A percentile compares a stretch with the other conserved stretches of the same genome.
Conservation (phyloP, 2,113 vertebrate genomes). For the Chloropsis cyanopogon region DNA sequence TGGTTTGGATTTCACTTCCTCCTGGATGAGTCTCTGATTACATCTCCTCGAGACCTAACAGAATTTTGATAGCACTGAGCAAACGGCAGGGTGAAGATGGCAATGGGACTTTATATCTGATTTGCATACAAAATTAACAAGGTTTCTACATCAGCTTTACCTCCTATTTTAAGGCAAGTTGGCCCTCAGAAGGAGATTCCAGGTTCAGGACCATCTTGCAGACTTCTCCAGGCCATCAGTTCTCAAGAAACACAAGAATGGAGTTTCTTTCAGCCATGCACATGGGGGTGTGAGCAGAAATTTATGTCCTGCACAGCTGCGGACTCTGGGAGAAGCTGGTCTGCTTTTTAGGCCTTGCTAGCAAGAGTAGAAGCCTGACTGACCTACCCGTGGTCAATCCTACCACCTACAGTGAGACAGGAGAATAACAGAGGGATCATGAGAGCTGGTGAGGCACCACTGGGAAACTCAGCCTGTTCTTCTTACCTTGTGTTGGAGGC, state of each 20-base stretch:
- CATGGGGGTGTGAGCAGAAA: rapidly evolving
- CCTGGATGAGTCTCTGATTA: rapidly evolving
- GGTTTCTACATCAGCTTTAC: not conserved
- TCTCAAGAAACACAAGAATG: not conserved
- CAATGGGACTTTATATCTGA: not conserved
- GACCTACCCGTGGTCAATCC: not conserved
- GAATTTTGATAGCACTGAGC: not conserved
- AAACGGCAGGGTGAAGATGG: not conserved
- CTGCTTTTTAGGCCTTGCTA: not conserved
- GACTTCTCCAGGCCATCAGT: not conserved
- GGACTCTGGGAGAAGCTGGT: not conserved
- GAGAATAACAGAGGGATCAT: not conserved
- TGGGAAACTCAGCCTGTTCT: not conserved
- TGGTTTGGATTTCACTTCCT: not conserved
- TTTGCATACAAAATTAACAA: not conserved
- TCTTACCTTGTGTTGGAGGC: rapidly evolving
- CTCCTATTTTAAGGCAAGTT: not conserved
- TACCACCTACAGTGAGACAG: not conserved
- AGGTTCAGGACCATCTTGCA: not conserved
- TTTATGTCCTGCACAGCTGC: not conserved
- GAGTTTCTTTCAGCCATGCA: not conserved
- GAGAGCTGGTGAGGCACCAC: not conserved
- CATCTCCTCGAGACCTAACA: not conserved
- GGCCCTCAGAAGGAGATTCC: not conserved
- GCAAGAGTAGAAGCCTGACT: not conserved